These are phyloP conservation scores for Agrilus biguttatus DNA, from an alignment of 2,888 invertebrate genomes.

Conservation along the genomic window DNA sequence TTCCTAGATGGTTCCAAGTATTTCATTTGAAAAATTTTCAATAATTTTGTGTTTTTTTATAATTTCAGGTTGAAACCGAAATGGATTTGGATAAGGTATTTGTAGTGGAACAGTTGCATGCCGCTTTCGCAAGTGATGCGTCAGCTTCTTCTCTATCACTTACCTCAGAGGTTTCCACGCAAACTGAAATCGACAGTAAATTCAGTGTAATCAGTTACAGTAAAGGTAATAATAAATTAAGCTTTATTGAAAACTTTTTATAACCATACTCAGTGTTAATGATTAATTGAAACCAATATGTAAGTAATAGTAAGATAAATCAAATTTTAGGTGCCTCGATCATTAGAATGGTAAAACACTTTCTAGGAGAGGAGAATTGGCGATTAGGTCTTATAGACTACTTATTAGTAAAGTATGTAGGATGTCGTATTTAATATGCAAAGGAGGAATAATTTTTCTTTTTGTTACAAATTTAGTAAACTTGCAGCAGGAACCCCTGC, in stretches of 20 bases:
- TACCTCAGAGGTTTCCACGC: conserved; percentile 35
- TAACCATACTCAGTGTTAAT: too few species aligned
- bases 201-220: too few species aligned
- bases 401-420: conserved; percentile 35
- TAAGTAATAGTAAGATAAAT: too few species aligned
- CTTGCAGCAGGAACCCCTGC: conserved; percentile 33
- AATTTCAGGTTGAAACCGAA: too few species aligned
- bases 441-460: neutral
- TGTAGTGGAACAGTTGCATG: too few species aligned
- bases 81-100: too few species aligned
- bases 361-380: conserved; percentile 39
- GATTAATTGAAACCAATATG: too few species aligned
- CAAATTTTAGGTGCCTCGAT: conserved; percentile 29
- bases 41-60: too few species aligned
- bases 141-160: conserved; percentile 42
- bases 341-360: conserved; percentile 52
- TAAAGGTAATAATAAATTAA: too few species aligned
- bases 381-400: conserved; percentile 44
- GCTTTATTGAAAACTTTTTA: neutral
- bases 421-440: neutral
- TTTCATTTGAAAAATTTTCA: too few species aligned
- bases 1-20: too few species aligned
- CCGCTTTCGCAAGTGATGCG: conserved; percentile 44
- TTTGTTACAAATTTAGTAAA: conserved; percentile 20
- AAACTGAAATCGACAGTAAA: too few species aligned